These are phyloP conservation scores for Tuberolachnus salignus DNA, from an alignment of 2,888 invertebrate genomes.

Conservation along the genomic window DNA sequence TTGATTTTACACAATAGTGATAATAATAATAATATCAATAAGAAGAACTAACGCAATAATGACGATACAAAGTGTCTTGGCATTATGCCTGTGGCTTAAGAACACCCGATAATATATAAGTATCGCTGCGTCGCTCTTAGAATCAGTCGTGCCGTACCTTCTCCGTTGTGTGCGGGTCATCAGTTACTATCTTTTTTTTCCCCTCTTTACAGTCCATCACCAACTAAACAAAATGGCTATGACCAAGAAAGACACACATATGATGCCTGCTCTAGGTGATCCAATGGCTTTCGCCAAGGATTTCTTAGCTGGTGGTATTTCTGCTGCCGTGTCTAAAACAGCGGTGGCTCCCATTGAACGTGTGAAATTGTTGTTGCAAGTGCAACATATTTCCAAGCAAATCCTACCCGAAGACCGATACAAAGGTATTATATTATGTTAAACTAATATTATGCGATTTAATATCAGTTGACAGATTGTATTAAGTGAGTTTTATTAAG, in stretches of 20 bases:
- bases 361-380: constrained; percentile 91
- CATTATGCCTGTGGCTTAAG: constrained; percentile 37
- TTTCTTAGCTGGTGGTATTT: constrained; percentile 88
- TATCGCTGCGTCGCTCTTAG: not conserved
- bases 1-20: constrained; percentile 24
- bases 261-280: constrained; percentile 69
- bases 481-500: not conserved
- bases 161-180: constrained; percentile 29
- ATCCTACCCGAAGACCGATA: constrained; percentile 84
- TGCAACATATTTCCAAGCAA: constrained; percentile 91
- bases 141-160: constrained; percentile 51
- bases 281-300: constrained; percentile 86
- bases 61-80: constrained; percentile 10
- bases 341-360: constrained; percentile 94
- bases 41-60: constrained; percentile 32
- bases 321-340: constrained; percentile 93
- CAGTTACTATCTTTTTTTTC: not conserved
- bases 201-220: not conserved
- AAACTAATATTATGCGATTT: not conserved
- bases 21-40: constrained; percentile 16
- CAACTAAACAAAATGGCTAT: constrained; percentile 33
- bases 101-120: constrained; percentile 43
- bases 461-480: not conserved
- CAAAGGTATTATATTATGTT: constrained; percentile 72
- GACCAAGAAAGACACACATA: constrained; percentile 57